Evolutionary conservation across 2,888 invertebrate species (phyloP), one percentile per base, ranked within the genome.

Genomic region (Dioctria linearis): DNA sequence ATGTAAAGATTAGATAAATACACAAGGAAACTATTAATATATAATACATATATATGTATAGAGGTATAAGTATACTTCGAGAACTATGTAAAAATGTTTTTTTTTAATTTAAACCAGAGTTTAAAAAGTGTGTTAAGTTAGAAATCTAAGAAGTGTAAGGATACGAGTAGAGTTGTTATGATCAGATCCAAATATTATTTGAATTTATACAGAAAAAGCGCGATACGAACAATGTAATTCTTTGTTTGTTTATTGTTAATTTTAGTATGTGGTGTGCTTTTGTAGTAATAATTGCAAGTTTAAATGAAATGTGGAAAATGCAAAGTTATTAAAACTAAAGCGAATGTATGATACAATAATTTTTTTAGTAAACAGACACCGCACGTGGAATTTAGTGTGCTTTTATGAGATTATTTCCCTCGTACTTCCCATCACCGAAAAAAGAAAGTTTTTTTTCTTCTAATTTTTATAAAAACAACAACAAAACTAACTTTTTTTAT

Each of bases 1-100:
- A 25, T 25, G 25, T 49, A 76, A 63, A 46, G 49, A 76, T 76
- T 76, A 76, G 63, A 46, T 76, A 63, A 63, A 76, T 63, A 76
- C 25, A 25, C 76, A 76, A 76, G 76, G 61, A 76, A 61, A 76
- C 63, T 76, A 76, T 76, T 76, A 76, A 76, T 76, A 57, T 25
- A 25, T 25, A 25, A 25, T 25, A 25, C 25, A 25, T 25, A 25
- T 25, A 25, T 25, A 25, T 25, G 25, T 25, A 25, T 25, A 25
- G 25, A 25, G 25, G 25, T 25, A 25, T 25, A 25, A 25, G 25
- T 25, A 25, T 46, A 76, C 63, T 76, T 43, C 59, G 59, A 40
- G 63, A 11, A 69, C 69, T 69, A 69, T 25, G 43, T 37, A 69
- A 51, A 65, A 13, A 46, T 69, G 49, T 46, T 69, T 46, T 69